Percentiles rank a stretch among this genome's conserved stretches.
Conservation (phyloP, 2,113 vertebrate genomes). For the Panthera leo region DNA sequence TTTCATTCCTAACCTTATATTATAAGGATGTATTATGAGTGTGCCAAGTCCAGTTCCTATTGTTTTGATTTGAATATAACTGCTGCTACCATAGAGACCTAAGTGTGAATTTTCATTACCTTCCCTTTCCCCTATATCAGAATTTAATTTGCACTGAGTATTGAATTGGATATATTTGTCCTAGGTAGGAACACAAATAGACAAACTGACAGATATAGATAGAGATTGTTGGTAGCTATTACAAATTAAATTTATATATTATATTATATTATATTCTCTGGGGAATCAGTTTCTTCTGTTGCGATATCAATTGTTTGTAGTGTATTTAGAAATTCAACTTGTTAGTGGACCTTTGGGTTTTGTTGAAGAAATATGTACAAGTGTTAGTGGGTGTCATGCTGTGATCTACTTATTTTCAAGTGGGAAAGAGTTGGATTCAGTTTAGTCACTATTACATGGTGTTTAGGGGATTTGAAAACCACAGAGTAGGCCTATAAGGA, state of each 20-base stretch:
- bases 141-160: conserved; percentile 53
- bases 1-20: conserved; percentile 64
- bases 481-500: not conserved
- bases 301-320: not conserved
- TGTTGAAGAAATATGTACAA: not conserved
- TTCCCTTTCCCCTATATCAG: conserved; percentile 53
- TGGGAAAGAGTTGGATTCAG: conserved; percentile 9
- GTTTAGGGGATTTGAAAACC: not conserved
- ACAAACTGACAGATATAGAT: not conserved
- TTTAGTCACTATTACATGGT: not conserved
- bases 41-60: conserved; percentile 55
- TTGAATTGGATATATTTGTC: conserved; percentile 65
- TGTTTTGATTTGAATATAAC: conserved; percentile 65
- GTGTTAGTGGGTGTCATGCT: not conserved
- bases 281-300: conserved; percentile 6
- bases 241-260: not conserved
- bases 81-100: conserved; percentile 24
- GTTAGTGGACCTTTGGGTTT: not conserved
- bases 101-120: conserved; percentile 64
- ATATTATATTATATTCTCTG: not conserved
- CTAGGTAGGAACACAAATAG: not conserved
- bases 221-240: not conserved
- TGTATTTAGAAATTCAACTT: conserved; percentile 11
- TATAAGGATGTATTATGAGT: conserved; percentile 40
- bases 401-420: not conserved